These are phyloP conservation scores for Escarpia spicata DNA, from an alignment of 2,888 invertebrate species.

Conservation along the genomic window DNA sequence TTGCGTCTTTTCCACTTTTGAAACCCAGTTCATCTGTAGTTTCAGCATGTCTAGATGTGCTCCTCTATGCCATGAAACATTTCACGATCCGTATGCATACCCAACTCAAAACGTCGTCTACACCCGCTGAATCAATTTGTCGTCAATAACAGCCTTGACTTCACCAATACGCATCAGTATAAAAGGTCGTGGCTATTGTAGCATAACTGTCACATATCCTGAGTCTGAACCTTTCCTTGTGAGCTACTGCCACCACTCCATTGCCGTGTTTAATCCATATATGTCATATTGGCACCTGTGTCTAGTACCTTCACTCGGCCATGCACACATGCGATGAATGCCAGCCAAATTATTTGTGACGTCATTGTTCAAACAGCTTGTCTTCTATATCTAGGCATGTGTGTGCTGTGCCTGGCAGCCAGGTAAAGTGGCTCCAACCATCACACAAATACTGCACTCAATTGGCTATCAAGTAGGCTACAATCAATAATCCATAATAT, in stretches of 20 bases:
- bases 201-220: not conserved
- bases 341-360: not conserved
- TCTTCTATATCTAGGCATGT: not conserved
- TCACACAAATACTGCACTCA: not conserved
- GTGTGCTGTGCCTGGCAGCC: not conserved
- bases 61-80: not conserved
- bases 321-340: too few relatives aligned
- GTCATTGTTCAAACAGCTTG: not conserved
- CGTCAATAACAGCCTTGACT: not conserved
- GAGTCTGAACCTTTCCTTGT: not conserved
- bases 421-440: not conserved
- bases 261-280: not conserved
- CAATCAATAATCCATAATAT: slow-evolving; percentile 10
- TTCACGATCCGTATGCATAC: not conserved
- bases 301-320: not conserved
- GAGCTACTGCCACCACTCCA: not conserved
- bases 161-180: not conserved
- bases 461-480: not conserved
- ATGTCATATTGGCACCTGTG: not conserved
- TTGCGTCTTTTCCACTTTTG: not conserved
- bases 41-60: not conserved
- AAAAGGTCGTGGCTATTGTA: not conserved
- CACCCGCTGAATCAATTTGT: not conserved
- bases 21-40: too few relatives aligned
- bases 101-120: not conserved